Evolutionary conservation across 1,140 invertebrate genomes (phyloP).

Genomic region (Triops longicaudatus): DNA sequence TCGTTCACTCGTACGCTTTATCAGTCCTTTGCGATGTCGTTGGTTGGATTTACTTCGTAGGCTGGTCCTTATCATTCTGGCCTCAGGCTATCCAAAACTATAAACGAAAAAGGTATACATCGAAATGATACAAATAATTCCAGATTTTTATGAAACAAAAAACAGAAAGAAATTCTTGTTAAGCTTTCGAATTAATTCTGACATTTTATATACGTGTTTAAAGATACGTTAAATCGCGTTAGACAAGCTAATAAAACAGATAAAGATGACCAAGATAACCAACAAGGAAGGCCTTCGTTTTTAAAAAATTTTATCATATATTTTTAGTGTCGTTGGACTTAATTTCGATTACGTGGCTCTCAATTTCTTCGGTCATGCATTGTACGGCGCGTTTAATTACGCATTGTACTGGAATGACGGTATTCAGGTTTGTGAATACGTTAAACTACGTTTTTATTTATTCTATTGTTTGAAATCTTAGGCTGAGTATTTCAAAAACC

Average conservation of each 20-base stretch:
- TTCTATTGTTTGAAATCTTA: slow-evolving; percentile 28
- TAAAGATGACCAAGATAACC: too few species aligned
- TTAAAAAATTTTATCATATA: too few species aligned
- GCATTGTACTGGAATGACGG: slow-evolving; percentile 72
- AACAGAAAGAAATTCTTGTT: too few species aligned
- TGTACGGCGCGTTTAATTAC: slow-evolving; percentile 90
- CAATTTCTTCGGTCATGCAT: slow-evolving; percentile 85
- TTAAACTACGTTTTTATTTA: too few species aligned
- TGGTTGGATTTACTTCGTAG: slow-evolving; percentile 96
- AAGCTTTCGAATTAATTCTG: too few species aligned
- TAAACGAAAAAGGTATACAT: slow-evolving; percentile 66
- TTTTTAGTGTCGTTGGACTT: slow-evolving; percentile 76
- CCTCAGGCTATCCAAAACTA: slow-evolving; percentile 90
- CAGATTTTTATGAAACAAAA: neutral
- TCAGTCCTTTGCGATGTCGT: slow-evolving; percentile 70
- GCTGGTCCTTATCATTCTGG: slow-evolving; percentile 98
- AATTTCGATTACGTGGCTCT: slow-evolving; percentile 93
- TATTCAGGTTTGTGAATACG: slow-evolving; percentile 58
- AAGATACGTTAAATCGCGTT: too few species aligned
- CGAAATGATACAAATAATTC: neutral
- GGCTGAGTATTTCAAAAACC: slow-evolving; percentile 66
- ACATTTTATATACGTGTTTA: too few species aligned
- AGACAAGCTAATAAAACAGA: too few species aligned
- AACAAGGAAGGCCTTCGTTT: too few species aligned
- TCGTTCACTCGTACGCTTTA: slow-evolving; percentile 57